Conservation (phyloP, 2,888 invertebrate species). For the Crematogaster levior region DNA sequence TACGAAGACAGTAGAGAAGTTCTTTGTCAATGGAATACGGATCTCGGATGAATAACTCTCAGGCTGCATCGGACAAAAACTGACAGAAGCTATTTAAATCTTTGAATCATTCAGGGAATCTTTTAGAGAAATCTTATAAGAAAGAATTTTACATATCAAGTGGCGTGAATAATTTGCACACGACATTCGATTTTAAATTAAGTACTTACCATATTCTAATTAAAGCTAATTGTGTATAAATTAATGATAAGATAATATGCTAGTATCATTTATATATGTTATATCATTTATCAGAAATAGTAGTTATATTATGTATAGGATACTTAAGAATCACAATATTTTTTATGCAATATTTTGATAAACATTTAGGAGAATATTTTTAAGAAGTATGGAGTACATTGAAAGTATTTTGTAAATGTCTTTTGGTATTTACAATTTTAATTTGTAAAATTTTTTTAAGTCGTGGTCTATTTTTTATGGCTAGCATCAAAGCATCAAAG, state of each 20-base stretch:
- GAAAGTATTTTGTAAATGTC: not conserved
- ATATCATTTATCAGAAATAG: no score
- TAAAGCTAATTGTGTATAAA: not conserved
- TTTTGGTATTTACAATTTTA: not conserved
- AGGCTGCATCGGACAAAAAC: not conserved
- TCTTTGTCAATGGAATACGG: not conserved
- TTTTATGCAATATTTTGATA: not conserved
- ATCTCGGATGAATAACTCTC: not conserved
- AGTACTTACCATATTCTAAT: not conserved
- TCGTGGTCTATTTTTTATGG: not conserved
- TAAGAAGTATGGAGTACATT: no score
- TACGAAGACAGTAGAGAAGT: not conserved
- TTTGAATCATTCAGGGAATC: not conserved
- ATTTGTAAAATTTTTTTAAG: not conserved
- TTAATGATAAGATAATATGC: not conserved
- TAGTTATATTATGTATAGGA: not conserved
- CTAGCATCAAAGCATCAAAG: not conserved
- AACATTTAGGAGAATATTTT: not conserved
- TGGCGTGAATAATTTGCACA: not conserved
- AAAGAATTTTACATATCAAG: not conserved
- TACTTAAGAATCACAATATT: not conserved
- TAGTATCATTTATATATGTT: not conserved
- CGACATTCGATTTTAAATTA: not conserved
- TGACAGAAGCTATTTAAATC: not conserved
- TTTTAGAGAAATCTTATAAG: not conserved